phyloP scores from a whole-genome alignment of 2,797 vertebrate genomes.

The Gymnopithys bicolor region DNA sequence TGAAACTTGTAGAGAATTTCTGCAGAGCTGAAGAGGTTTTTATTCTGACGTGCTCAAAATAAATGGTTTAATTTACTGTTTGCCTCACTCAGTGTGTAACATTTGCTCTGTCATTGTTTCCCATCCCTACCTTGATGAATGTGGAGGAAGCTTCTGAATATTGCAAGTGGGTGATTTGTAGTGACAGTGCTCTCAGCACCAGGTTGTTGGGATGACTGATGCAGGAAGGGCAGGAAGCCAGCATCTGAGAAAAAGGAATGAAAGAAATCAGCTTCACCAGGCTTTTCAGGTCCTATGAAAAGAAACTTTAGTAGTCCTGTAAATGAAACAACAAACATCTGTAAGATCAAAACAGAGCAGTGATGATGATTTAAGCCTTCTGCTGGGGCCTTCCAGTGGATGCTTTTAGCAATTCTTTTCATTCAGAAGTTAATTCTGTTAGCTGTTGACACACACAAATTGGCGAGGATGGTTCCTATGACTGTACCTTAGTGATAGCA shows the following conservation, averaged over 20 bases:
- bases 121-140: neutral
- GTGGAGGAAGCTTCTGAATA: neutral
- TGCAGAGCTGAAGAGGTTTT: neutral
- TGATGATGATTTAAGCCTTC: neutral
- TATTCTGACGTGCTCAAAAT: neutral
- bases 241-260: neutral
- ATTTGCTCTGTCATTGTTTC: accelerated
- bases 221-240: neutral
- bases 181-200: accelerated
- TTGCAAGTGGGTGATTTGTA: neutral
- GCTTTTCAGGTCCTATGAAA: neutral
- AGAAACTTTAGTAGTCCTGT: neutral
- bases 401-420: neutral
- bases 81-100: neutral
- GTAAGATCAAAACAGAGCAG: neutral
- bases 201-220: neutral
- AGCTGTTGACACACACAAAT: neutral
- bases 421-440: neutral
- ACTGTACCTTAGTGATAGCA: neutral
- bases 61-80: neutral
- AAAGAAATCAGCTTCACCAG: neutral
- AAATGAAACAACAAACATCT: neutral
- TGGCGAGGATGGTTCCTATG: neutral
- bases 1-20: neutral
- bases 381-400: neutral